phyloP scores from a whole-genome alignment of 2,797 vertebrate species.

The Cirrhinus molitorella region DNA sequence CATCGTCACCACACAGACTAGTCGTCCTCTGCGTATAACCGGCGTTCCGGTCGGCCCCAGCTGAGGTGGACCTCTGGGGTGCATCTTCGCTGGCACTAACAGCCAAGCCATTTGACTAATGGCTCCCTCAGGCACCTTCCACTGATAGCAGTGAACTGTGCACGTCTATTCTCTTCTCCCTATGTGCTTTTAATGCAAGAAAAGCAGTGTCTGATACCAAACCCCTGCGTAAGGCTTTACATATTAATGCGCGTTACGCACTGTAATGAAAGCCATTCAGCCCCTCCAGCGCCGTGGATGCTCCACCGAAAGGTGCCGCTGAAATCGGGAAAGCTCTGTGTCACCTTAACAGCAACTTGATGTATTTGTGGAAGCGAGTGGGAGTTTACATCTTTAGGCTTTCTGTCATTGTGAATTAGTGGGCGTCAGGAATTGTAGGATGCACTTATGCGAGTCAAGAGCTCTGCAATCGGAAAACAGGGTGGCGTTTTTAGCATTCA shows the following conservation, averaged over 20 bases:
- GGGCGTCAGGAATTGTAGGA: slow-evolving; percentile 53
- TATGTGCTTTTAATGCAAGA: slow-evolving; percentile 28
- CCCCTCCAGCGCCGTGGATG: neutral
- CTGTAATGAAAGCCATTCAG: slow-evolving; percentile 19
- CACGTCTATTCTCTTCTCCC: slow-evolving; percentile 18
- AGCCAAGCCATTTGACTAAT: slow-evolving; percentile 46
- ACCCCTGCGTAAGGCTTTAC: slow-evolving; percentile 14
- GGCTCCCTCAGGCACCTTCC: slow-evolving; percentile 36
- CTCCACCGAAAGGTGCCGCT: slow-evolving; percentile 1
- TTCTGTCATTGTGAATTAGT: slow-evolving; percentile 59
- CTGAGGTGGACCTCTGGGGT: slow-evolving; percentile 17
- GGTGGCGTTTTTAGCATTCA: slow-evolving; percentile 53
- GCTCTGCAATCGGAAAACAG: slow-evolving; percentile 47
- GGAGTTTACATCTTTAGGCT: slow-evolving; percentile 59
- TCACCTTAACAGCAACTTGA: slow-evolving; percentile 44
- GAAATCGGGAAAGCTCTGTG: slow-evolving; percentile 16
- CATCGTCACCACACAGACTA: slow-evolving; percentile 19
- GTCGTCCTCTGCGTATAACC: slow-evolving; percentile 26
- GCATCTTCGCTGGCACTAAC: slow-evolving; percentile 38
- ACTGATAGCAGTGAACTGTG: slow-evolving; percentile 36
- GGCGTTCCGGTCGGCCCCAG: neutral
- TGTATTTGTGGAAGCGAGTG: slow-evolving; percentile 60
- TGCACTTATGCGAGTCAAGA: slow-evolving; percentile 55
- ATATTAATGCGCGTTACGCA: slow-evolving; percentile 30
- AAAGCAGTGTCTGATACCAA: slow-evolving; percentile 19